Evolutionary conservation across 53 echinoderm and acorn worm species (phyloP).

Genomic region (Actinopyga echinites): DNA sequence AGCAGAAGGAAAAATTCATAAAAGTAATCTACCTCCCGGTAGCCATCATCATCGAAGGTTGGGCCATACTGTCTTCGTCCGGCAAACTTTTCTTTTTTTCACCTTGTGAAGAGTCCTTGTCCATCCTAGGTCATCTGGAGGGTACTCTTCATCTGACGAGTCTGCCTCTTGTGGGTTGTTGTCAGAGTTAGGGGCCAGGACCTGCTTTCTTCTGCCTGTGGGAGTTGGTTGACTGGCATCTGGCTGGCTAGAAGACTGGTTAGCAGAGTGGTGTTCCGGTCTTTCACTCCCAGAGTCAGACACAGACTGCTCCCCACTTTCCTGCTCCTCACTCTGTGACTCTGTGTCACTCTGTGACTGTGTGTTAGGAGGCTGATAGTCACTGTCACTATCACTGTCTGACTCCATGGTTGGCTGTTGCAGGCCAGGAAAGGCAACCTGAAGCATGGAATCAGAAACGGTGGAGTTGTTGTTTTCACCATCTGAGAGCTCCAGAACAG

Average conservation of each 20-base stretch:
- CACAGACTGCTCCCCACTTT: background rate
- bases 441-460: too few species aligned
- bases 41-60: background rate
- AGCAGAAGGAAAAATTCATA: background rate
- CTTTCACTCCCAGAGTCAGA: too few species aligned
- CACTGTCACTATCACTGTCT: background rate
- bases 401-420: too few species aligned
- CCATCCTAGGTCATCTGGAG: conserved; percentile 26
- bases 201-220: background rate
- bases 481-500: too few species aligned
- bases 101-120: conserved; percentile 6
- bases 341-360: background rate
- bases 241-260: background rate
- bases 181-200: background rate
- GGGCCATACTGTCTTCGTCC: conserved; percentile 3
- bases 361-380: background rate
- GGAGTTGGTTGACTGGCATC: background rate
- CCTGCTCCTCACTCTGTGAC: background rate
- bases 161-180: conserved; percentile 27
- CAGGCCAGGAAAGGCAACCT: too few species aligned
- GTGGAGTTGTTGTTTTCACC: too few species aligned
- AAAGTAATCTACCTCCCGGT: conserved; percentile 10
- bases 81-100: background rate
- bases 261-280: too few species aligned
- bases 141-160: background rate